Percentiles rank a stretch among this genome's conserved stretches.
Evolutionary conservation across 1,140 invertebrate genomes (phyloP).

Genomic region (Tetragnatha versicolor): DNA sequence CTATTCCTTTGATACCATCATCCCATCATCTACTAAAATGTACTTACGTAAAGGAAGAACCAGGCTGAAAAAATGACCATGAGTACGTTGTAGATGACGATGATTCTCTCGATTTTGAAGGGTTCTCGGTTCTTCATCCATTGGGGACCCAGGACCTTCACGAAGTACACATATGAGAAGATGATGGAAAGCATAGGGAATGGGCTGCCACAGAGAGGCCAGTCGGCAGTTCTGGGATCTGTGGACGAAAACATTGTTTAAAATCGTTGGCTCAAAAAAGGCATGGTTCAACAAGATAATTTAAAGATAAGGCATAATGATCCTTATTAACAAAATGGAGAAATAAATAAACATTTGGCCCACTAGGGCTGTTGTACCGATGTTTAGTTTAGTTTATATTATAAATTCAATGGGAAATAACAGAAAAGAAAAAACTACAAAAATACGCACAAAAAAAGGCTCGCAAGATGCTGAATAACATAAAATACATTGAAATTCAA

Average conservation of each 20-base stretch:
- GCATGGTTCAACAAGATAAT: neutral
- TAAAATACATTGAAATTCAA: no score
- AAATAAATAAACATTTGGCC: no score
- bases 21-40: conserved; percentile 27
- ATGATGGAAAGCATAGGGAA: conserved; percentile 76
- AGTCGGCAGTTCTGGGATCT: conserved; percentile 89
- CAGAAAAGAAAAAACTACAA: no score
- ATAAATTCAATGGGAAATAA: no score
- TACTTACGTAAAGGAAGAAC: conserved; percentile 62
- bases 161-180: conserved; percentile 80
- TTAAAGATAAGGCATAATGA: neutral
- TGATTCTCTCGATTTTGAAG: conserved; percentile 62
- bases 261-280: neutral
- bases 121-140: conserved; percentile 65
- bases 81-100: conserved; percentile 65
- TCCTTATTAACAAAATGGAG: no score
- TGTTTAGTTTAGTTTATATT: no score
- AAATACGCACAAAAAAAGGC: no score
- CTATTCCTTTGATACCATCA: conserved; percentile 60
- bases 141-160: conserved; percentile 70
- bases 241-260: conserved; percentile 62
- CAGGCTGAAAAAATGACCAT: conserved; percentile 65
- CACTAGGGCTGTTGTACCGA: no score
- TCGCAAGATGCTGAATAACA: no score
- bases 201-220: conserved; percentile 91